These are phyloP conservation scores for Bombus breviceps DNA, from an alignment of 1,140 invertebrate genomes.

Conservation along the genomic window DNA sequence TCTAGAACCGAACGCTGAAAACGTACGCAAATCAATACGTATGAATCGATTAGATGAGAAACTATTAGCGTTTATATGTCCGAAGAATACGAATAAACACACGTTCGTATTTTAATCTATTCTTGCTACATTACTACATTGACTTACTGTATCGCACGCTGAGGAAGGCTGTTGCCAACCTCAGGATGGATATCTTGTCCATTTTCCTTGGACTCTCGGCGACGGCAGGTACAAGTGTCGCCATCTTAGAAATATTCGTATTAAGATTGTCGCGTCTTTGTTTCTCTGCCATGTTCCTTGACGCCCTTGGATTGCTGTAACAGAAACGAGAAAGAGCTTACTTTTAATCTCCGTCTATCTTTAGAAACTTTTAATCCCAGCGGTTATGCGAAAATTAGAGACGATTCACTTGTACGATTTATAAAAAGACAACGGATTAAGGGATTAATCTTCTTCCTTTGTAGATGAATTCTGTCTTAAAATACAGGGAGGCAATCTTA, in stretches of 20 bases:
- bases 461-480: too few relatives aligned
- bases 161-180: constrained; percentile 91
- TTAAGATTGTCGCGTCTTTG: constrained; percentile 94
- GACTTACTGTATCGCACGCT: constrained; percentile 86
- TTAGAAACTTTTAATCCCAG: too few relatives aligned
- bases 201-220: constrained; percentile 90
- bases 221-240: constrained; percentile 91
- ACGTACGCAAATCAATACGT: too few relatives aligned
- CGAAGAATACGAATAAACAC: too few relatives aligned
- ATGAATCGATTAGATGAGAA: neutral
- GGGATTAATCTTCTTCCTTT: too few relatives aligned
- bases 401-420: too few relatives aligned
- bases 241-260: constrained; percentile 91
- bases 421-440: too few relatives aligned
- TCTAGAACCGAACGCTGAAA: constrained; percentile 72
- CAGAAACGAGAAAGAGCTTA: constrained; percentile 54
- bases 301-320: constrained; percentile 88
- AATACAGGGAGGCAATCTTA: too few relatives aligned
- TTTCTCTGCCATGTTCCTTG: constrained; percentile 94
- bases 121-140: neutral
- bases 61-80: neutral
- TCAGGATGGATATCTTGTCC: constrained; percentile 94
- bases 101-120: neutral
- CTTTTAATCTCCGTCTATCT: neutral
- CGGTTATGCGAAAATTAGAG: too few relatives aligned